Evolutionary conservation across 2,888 invertebrate species (phyloP).

Genomic region (Torymus tubicola): DNA sequence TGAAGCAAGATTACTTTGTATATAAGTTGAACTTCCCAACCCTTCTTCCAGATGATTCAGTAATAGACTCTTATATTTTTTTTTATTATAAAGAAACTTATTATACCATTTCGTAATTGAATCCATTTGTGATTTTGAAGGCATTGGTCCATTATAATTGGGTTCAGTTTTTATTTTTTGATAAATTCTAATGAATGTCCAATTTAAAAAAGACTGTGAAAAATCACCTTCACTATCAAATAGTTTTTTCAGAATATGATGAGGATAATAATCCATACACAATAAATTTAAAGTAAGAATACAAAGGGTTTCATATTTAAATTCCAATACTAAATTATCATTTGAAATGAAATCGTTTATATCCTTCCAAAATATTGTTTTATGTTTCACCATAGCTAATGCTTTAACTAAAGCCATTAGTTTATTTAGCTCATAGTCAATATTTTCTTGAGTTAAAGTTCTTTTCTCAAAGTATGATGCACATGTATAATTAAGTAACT

Average conservation of each 20-base stretch:
- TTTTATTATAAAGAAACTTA: too few relatives aligned
- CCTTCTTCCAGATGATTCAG: too few relatives aligned
- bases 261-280: constrained; percentile 27
- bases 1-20: too few relatives aligned
- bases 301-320: constrained; percentile 11
- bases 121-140: too few relatives aligned
- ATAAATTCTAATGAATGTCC: too few relatives aligned
- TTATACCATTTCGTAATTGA: too few relatives aligned
- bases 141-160: too few relatives aligned
- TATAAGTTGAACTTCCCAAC: too few relatives aligned
- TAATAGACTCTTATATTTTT: too few relatives aligned
- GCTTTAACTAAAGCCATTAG: neutral
- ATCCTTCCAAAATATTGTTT: constrained; percentile 40
- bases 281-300: constrained; percentile 23
- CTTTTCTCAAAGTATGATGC: constrained; percentile 45
- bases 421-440: constrained; percentile 6
- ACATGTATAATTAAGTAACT: constrained; percentile 41
- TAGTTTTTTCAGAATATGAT: constrained; percentile 17
- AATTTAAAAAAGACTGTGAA: too few relatives aligned
- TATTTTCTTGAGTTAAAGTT: neutral
- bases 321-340: neutral
- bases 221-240: neutral
- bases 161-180: too few relatives aligned
- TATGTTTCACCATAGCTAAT: constrained; percentile 18
- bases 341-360: constrained; percentile 11